Conservation (phyloP, 2,113 vertebrate species). For the Tamias sibiricus region DNA sequence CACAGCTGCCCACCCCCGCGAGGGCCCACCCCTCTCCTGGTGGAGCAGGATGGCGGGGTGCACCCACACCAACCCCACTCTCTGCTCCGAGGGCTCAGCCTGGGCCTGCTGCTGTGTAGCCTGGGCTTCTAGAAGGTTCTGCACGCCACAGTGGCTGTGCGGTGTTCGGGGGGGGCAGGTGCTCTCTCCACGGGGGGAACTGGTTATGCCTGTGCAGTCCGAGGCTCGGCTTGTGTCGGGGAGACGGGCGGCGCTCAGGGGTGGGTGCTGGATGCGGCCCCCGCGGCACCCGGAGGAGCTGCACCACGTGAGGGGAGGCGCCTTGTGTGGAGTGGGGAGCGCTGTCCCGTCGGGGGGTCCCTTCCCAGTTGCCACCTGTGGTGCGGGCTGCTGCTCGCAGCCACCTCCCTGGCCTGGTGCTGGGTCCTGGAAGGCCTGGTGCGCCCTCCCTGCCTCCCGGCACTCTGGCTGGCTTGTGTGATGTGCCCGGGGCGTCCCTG, state of each 20-base stretch:
- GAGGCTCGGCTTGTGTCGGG: background rate
- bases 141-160: accelerated
- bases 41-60: no score
- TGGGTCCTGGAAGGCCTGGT: no score
- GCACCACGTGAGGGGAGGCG: no score
- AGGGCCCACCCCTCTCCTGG: no score
- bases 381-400: background rate
- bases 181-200: background rate
- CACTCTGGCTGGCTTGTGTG: no score
- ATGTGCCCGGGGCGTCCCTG: background rate
- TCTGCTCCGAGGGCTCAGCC: background rate
- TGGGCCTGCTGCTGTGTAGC: accelerated
- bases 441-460: background rate
- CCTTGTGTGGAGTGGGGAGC: background rate
- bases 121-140: background rate
- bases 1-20: background rate
- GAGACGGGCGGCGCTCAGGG: background rate
- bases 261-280: background rate
- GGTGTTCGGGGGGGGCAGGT: background rate
- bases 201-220: accelerated
- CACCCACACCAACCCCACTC: no score
- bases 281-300: background rate
- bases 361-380: no score
- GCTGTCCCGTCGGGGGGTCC: background rate
- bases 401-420: no score